Conservation (phyloP, 2,888 invertebrate species). For the Sphecodes monilicornis region DNA sequence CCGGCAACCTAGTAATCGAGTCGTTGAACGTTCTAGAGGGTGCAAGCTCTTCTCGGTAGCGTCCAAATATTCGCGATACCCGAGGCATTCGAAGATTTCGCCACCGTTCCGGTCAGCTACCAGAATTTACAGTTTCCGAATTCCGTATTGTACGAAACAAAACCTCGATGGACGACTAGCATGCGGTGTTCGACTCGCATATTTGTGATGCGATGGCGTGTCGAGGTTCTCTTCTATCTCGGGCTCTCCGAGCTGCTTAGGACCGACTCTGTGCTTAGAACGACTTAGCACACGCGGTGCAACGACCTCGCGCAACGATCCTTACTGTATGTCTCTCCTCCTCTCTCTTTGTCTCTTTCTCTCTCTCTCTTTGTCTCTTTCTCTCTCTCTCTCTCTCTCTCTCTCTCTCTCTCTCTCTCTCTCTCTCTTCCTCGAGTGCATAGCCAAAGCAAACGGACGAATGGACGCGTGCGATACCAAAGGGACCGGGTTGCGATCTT, state of each 20-base stretch:
- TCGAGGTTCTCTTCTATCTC: slow-evolving; percentile 47
- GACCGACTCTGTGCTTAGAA: slow-evolving; percentile 70
- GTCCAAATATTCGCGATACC: not conserved
- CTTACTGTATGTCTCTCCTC: slow-evolving; percentile 44
- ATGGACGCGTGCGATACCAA: slow-evolving; percentile 20
- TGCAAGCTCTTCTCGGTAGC: not conserved
- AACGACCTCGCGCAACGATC: slow-evolving; percentile 72
- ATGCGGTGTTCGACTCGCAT: slow-evolving; percentile 32
- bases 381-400: slow-evolving; percentile 35
- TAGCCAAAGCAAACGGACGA: slow-evolving; percentile 43
- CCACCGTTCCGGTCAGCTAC: not conserved
- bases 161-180: not conserved
- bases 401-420: slow-evolving; percentile 21
- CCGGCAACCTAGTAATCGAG: slow-evolving; percentile 1
- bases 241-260: slow-evolving; percentile 63
- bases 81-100: not conserved
- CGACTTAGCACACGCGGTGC: slow-evolving; percentile 72
- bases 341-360: slow-evolving; percentile 12
- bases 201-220: slow-evolving; percentile 67
- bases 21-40: not conserved
- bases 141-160: not conserved
- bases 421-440: slow-evolving; percentile 29
- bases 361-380: slow-evolving; percentile 14
- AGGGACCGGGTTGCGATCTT: slow-evolving; percentile 20
- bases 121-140: not conserved